phyloP scores from a whole-genome alignment of 2,797 vertebrate species.

The Eidolon dupreanum region DNA sequence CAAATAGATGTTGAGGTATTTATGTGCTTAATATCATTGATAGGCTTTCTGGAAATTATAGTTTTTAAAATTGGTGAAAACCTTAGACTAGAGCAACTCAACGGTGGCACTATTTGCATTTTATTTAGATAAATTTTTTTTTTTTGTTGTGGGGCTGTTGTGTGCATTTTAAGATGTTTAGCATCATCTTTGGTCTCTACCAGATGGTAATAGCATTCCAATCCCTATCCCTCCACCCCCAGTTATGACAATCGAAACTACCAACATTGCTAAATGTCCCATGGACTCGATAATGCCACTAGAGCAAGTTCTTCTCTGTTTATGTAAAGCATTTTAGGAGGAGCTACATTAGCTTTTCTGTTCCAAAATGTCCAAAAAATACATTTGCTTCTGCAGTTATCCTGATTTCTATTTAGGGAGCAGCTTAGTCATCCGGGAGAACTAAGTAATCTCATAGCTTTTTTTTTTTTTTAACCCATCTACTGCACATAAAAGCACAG shows the following conservation, averaged over 20 bases:
- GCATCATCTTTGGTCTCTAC: background rate
- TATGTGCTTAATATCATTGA: background rate
- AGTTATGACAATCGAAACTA: background rate
- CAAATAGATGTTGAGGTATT: background rate
- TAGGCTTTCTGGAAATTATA: background rate
- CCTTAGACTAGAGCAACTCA: background rate
- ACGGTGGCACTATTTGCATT: background rate
- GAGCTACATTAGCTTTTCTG: background rate
- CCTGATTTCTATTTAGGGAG: background rate
- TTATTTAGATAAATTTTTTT: background rate
- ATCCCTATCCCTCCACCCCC: background rate
- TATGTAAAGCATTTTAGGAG: background rate
- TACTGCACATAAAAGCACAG: background rate
- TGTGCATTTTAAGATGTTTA: background rate
- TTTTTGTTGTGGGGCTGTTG: background rate
- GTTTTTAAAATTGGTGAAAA: constrained; percentile 7
- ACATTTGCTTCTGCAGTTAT: background rate
- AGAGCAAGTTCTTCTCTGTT: background rate
- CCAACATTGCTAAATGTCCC: background rate
- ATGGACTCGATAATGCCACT: background rate
- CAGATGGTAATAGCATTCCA: background rate
- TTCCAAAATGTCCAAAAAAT: background rate
- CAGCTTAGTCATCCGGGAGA: background rate
- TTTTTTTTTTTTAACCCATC: background rate
- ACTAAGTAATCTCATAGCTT: background rate